phyloP scores from a whole-genome alignment of 2,888 invertebrate species.

The Ophioninae sp. region DNA sequence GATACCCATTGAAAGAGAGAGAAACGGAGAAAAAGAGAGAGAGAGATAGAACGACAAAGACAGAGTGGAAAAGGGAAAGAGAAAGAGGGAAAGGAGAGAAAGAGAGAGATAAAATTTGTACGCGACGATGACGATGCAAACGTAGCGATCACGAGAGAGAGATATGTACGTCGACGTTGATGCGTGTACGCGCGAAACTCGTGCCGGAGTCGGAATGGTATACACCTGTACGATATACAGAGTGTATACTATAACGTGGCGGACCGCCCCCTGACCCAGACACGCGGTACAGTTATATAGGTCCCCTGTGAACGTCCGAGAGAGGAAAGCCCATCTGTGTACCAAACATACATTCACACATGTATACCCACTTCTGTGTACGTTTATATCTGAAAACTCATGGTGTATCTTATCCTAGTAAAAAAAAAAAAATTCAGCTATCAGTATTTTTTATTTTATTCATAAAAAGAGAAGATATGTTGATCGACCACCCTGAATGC shows the following conservation, averaged over 20 bases:
- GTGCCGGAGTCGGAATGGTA: conserved; percentile 81
- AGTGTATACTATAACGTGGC: conserved; percentile 78
- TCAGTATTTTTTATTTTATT: background rate
- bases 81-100: conserved; percentile 42
- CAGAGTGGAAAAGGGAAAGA: conserved; percentile 27
- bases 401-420: conserved; percentile 13
- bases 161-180: conserved; percentile 59
- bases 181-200: conserved; percentile 76
- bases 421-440: background rate
- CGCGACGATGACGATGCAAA: conserved; percentile 60
- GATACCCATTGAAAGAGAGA: conserved; percentile 35
- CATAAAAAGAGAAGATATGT: too few species aligned
- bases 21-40: conserved; percentile 31
- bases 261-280: conserved; percentile 84
- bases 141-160: conserved; percentile 62
- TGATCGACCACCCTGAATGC: background rate
- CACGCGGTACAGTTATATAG: conserved; percentile 83
- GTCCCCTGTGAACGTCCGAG: conserved; percentile 74
- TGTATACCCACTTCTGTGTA: background rate
- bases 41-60: conserved; percentile 52
- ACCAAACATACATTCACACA: background rate
- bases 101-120: conserved; percentile 62
- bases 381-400: background rate
- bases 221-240: conserved; percentile 82
- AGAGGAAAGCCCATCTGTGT: conserved; percentile 33